Base-by-base conservation (phyloP, 1,140 invertebrate species). In the Aleiodes sp. region DNA sequence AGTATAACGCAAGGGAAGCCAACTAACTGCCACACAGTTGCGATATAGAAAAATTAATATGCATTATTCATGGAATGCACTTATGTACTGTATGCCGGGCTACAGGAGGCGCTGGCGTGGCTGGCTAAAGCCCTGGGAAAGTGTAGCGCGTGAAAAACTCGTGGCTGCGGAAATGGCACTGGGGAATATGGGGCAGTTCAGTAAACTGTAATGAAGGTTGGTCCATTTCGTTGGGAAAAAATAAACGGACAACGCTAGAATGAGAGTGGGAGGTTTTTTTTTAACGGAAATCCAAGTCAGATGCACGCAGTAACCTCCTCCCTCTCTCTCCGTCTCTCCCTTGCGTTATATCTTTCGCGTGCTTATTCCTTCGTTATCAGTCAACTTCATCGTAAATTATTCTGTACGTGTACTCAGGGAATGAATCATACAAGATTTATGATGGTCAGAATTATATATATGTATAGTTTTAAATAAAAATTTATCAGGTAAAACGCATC, bases 31-130 rank as follows among this genome's bases (percentile, higher is more conserved):
- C 31, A 26, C 56, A 16, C 52, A 19, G 19, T 73, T 68, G 68
- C 68, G 61, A 68, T 73, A 68, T 52, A 70, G 64, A 73, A 73
- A 73, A 73, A 73, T 73, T 73, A 73, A 70, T 70, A 73, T 73
- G 59, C 71, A 73, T 73, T 73, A 73, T 73, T 70, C 71, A 73
- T 73, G 39, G 39, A 43, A 69, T 65, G 64, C 66, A 70, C 59
- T 73, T 70, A 64, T 66, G 43, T 64, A 43, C 39, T 52, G 46
- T 24, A 52, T 9, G 19, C 2, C 16, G 21, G 46, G 16, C 46
- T 24, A 21, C n/a, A 16, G 46, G 7, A 28, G 29, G 28, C 4
- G 10, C 12, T 46, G 16, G 31, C 12, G 4, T 12, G 52, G 19
- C 37, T 46, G 12, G 41, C 12, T 12, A 52, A 33, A 35, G n/a